phyloP scores from a whole-genome alignment of 2,888 invertebrate genomes.

The Eremobia ochroleuca region DNA sequence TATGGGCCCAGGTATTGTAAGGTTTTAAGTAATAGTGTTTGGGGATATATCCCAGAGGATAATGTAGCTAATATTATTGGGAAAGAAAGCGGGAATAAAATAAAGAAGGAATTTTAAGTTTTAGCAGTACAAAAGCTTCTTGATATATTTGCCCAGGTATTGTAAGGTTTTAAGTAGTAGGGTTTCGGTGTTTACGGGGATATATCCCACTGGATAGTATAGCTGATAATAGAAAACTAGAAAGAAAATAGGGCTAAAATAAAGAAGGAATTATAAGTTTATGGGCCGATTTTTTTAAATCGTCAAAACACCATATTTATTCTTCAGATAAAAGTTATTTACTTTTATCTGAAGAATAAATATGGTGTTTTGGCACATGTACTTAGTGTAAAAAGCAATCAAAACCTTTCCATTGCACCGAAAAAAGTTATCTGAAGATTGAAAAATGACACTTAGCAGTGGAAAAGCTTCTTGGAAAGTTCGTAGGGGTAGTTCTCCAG shows the following conservation, averaged over 20 bases:
- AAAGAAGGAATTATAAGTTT: not conserved
- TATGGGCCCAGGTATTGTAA: slow-evolving; percentile 60
- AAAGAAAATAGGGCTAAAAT: slow-evolving; percentile 13
- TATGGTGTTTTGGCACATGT: too few species aligned
- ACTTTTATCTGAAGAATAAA: too few species aligned
- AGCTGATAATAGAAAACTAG: not conserved
- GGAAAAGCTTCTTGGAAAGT: too few species aligned
- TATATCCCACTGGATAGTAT: slow-evolving; percentile 25
- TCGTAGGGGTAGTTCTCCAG: too few species aligned
- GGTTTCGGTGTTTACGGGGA: slow-evolving; percentile 19
- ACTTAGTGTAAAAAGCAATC: too few species aligned
- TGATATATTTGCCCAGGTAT: slow-evolving; percentile 58
- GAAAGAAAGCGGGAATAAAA: slow-evolving; percentile 10
- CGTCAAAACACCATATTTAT: too few species aligned
- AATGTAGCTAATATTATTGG: slow-evolving; percentile 18
- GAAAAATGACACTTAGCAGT: too few species aligned
- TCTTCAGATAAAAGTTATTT: too few species aligned
- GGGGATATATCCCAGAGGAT: slow-evolving; percentile 30
- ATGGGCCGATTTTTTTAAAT: too few species aligned
- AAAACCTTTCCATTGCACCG: too few species aligned
- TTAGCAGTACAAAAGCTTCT: not conserved
- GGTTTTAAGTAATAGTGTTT: slow-evolving; percentile 56
- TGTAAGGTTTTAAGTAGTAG: slow-evolving; percentile 55
- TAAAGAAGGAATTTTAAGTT: not conserved
- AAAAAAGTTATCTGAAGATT: too few species aligned